Base-by-base conservation (phyloP, 2,797 vertebrate species). In the Chaetophractus vellerosus region DNA sequence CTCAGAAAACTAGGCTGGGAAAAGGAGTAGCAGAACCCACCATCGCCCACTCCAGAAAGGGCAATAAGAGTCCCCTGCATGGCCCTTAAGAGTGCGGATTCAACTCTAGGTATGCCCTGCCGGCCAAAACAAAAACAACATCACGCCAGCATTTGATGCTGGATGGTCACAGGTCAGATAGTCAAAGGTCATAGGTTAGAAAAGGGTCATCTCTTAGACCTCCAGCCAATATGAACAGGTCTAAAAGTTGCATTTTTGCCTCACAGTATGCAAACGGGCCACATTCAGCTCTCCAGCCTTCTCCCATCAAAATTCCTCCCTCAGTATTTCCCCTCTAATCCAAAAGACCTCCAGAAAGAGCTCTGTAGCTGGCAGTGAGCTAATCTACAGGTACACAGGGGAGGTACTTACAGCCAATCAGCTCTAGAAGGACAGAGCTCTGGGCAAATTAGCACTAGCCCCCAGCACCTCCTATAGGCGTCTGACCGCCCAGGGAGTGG, bases 341-440 rank as follows among this genome's bases (percentile, higher is more conserved):
- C 91, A 89, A 9, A 18, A 91, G 79, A 61, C 80, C 52, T 93
- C 84, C 68, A 0, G 75, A 88, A 96, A 38, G 80, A 97, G 88
- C 88, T 48, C 55, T 88, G 38, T 61, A 87, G 78, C 52, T 69
- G 38, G 38, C 36, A 69, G 55, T 76, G 48, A 76, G 24, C 84
- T 74, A 45, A 68, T 36, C 31, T 75, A 74, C 74, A 80, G 96
- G 97, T 93, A 75, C 81, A 82, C 61, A 68, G n/a, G 21, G 85
- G 92, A 95, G 92, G 36, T 82, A 94, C 91, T 96, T 94, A 91
- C 95, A 90, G 63, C 79, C 82, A 87, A 76, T 94, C 95, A 93
- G 85, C 59, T 97, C 94, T 88, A 90, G 83, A 71, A 96, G 96
- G 89, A 96, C 64, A 94, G 80, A 96, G 64, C 52, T 95, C 91